Conservation (phyloP, 2,888 invertebrate genomes). For the Merodon equestris region DNA sequence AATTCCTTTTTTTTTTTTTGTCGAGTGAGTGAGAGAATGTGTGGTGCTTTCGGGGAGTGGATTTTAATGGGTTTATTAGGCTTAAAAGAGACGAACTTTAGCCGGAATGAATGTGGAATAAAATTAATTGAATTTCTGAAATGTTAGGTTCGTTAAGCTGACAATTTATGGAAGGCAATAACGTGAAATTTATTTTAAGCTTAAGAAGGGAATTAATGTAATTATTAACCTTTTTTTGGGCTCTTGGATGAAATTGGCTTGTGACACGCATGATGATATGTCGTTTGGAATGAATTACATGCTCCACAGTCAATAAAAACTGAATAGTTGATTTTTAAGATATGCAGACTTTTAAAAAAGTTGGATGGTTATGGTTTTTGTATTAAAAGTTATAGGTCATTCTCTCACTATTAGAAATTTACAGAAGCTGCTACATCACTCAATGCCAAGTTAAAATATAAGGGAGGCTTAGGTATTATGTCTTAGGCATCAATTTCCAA, state of each 20-base stretch:
- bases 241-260: background rate
- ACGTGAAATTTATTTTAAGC: slow-evolving; percentile 41
- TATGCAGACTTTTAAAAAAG: too few species aligned
- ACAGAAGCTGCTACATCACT: too few species aligned
- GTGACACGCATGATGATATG: slow-evolving; percentile 1
- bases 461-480: too few species aligned
- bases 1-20: slow-evolving; percentile 13
- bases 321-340: too few species aligned
- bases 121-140: slow-evolving; percentile 57
- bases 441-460: too few species aligned
- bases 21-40: too few species aligned
- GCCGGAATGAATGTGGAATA: slow-evolving; percentile 42
- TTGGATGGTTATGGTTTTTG: too few species aligned
- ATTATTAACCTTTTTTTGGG: slow-evolving; percentile 19
- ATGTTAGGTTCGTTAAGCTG: slow-evolving; percentile 56
- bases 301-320: background rate
- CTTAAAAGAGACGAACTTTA: slow-evolving; percentile 30
- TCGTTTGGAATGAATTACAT: background rate
- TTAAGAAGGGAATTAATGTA: slow-evolving; percentile 42
- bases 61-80: slow-evolving; percentile 63
- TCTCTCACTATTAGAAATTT: too few species aligned
- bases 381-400: too few species aligned
- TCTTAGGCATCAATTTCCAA: too few species aligned
- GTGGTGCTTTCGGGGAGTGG: slow-evolving; percentile 50
- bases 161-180: slow-evolving; percentile 54